A percentile compares a stretch with the other conserved stretches of the same genome.
Conservation (phyloP, 2,888 invertebrate species). For the Acanthosepion lycidas region DNA sequence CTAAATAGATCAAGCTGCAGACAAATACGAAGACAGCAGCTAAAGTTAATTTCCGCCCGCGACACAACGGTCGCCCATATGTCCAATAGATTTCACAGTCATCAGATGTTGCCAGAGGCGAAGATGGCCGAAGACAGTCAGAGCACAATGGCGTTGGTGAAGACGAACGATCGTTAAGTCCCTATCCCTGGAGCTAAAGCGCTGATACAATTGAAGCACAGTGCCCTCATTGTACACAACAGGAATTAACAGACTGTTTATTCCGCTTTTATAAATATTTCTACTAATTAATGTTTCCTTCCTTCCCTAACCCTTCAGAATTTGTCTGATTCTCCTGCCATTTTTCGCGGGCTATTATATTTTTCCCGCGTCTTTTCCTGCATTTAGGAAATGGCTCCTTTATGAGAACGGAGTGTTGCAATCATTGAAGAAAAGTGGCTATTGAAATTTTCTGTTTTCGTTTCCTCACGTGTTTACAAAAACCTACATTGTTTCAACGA, state of each 20-base stretch:
- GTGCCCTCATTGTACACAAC: neutral
- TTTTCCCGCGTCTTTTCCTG: neutral
- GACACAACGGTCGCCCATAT: neutral
- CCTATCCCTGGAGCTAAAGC: neutral
- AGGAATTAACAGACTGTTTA: constrained; percentile 16
- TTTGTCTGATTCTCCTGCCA: neutral
- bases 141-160: neutral
- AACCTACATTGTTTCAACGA: too few species aligned
- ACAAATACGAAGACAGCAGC: neutral
- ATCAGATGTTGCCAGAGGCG: neutral
- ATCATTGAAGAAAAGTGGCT: too few species aligned
- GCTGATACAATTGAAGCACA: neutral
- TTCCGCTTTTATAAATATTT: neutral
- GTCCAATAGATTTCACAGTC: neutral
- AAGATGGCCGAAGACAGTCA: neutral
- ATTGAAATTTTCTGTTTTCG: too few species aligned
- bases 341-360: neutral
- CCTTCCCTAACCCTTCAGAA: neutral
- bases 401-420: neutral
- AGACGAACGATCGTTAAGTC: constrained; percentile 3
- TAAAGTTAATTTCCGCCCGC: neutral
- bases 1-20: neutral
- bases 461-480: too few species aligned
- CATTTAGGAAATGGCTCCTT: neutral
- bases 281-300: neutral